phyloP scores from a whole-genome alignment of 1,140 invertebrate genomes.

The Lerema accius region DNA sequence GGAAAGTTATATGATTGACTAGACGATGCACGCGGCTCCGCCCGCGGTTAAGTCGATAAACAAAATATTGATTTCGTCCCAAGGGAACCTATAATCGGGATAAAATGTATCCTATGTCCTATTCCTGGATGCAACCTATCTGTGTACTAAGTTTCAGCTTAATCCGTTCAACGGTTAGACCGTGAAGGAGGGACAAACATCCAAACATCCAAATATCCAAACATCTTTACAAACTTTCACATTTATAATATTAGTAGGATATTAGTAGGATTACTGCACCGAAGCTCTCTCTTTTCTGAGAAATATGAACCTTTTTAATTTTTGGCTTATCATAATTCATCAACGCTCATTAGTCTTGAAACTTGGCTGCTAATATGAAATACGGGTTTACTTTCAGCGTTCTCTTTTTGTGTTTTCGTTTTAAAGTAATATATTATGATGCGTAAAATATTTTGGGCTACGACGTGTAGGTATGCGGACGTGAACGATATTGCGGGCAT shows the following conservation, averaged over 20 bases:
- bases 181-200: no score
- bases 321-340: constrained; percentile 1
- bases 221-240: no score
- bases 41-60: no score
- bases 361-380: not conserved
- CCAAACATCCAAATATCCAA: no score
- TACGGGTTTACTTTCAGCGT: not conserved
- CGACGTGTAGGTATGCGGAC: constrained; percentile 6
- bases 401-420: not conserved
- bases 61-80: no score
- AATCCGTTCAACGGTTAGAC: no score
- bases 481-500: constrained; percentile 27
- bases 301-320: not conserved
- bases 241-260: no score
- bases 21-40: no score
- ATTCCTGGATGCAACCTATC: no score
- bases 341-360: not conserved
- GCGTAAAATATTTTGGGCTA: constrained; percentile 11
- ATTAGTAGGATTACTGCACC: constrained; percentile 8
- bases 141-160: no score
- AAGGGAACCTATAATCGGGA: no score
- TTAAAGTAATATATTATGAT: constrained; percentile 7
- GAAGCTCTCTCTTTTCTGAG: not conserved
- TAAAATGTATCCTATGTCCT: no score
- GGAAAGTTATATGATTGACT: constrained; percentile 12